Conservation (phyloP, 2,113 vertebrate species). For the Plotosus lineatus region DNA sequence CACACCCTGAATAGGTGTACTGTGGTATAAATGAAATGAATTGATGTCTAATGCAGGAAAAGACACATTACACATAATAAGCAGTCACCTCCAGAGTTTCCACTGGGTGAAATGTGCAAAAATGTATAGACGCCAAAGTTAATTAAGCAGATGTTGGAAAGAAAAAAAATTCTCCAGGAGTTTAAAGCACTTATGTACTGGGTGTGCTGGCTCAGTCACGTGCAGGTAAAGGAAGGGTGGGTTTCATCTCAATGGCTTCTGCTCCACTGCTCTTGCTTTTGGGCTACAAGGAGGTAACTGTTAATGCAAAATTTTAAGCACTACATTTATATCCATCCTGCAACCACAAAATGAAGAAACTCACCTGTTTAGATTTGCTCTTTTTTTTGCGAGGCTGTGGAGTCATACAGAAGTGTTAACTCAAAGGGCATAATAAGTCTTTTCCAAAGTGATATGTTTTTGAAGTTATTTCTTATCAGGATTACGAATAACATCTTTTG, state of each 20-base stretch:
- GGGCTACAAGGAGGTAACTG: slow-evolving; percentile 17
- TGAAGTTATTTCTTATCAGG: not conserved
- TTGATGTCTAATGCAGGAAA: not conserved
- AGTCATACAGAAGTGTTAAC: slow-evolving; percentile 30
- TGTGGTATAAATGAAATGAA: not conserved
- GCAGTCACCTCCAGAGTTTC: not conserved
- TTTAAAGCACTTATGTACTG: not conserved
- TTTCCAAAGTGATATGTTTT: not conserved
- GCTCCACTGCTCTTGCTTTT: slow-evolving; percentile 15
- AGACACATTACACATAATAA: not conserved
- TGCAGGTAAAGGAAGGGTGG: not conserved
- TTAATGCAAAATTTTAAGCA: not conserved
- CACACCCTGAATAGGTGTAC: too few relatives aligned
- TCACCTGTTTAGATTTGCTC: slow-evolving; percentile 53
- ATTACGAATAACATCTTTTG: not conserved
- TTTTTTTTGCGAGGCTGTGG: slow-evolving; percentile 59
- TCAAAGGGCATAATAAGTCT: not conserved
- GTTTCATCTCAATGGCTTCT: slow-evolving; percentile 41
- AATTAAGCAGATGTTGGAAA: not conserved
- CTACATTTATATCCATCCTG: not conserved
- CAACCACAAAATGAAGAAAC: not conserved
- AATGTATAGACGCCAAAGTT: not conserved
- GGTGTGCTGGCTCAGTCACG: not conserved
- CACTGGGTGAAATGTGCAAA: not conserved
- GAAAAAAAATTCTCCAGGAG: not conserved